Percentiles rank a stretch among this genome's conserved stretches.
Conservation (phyloP, 2,888 invertebrate species). For the Noctua janthina region DNA sequence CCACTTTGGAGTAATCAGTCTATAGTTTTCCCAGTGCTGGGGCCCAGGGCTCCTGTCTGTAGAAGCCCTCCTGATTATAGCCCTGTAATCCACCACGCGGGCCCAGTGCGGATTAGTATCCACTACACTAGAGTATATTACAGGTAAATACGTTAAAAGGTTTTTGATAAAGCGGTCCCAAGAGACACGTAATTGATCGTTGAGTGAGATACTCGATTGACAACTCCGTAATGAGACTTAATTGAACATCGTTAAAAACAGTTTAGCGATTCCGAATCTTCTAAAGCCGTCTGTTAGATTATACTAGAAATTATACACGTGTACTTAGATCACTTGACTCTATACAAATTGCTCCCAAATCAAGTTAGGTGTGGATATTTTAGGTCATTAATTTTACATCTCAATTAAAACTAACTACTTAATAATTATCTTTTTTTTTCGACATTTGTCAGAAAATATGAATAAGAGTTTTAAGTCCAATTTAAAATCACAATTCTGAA, state of each 20-base stretch:
- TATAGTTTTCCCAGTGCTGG: neutral
- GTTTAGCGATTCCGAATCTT: slow-evolving; percentile 64
- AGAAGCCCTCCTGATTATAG: neutral
- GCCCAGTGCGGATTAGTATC: neutral
- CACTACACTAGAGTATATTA: neutral
- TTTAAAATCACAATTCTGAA: neutral
- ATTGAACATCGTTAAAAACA: slow-evolving; percentile 68
- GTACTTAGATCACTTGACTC: slow-evolving; percentile 29
- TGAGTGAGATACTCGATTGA: slow-evolving; percentile 60
- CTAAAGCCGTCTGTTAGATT: slow-evolving; percentile 50
- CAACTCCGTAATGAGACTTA: slow-evolving; percentile 65
- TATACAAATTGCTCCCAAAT: slow-evolving; percentile 7
- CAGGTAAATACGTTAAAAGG: slow-evolving; percentile 33
- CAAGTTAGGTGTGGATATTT: slow-evolving; percentile 21
- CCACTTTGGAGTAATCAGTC: slow-evolving; percentile 1
- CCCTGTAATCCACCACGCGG: neutral
- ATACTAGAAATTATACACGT: slow-evolving; percentile 11
- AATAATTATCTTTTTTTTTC: neutral
- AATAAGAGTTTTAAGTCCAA: neutral
- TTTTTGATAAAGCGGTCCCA: slow-evolving; percentile 40
- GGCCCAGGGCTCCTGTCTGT: neutral
- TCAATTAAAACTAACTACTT: slow-evolving; percentile 1
- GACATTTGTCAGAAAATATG: neutral
- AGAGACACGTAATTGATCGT: slow-evolving; percentile 49
- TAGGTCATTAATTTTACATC: slow-evolving; percentile 16